Percentiles rank a stretch among this genome's conserved stretches.
These are phyloP conservation scores for Torymus auratus DNA, from an alignment of 2,888 invertebrate species.

Conservation along the genomic window DNA sequence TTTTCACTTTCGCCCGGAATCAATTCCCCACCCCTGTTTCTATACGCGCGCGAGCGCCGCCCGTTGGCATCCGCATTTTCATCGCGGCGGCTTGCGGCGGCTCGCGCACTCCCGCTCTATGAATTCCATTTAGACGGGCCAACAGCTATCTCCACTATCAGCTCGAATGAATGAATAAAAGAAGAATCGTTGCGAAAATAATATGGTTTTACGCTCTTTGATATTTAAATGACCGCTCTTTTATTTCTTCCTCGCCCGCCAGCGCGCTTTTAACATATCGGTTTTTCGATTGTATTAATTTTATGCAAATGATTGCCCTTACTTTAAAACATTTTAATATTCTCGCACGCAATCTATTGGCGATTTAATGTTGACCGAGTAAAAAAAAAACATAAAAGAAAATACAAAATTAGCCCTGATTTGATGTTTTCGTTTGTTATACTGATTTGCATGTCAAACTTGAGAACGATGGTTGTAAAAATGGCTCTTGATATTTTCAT, in stretches of 20 bases:
- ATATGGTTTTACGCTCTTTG: conserved; percentile 29
- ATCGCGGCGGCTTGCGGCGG: conserved; percentile 13
- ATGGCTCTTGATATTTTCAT: too few species aligned
- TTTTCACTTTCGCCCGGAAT: conserved; percentile 57
- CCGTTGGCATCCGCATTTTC: conserved; percentile 51
- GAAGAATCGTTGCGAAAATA: conserved; percentile 46
- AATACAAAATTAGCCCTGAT: too few species aligned
- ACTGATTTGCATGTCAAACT: too few species aligned
- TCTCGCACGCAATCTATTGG: neutral
- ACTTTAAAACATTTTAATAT: too few species aligned
- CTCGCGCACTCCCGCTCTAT: conserved; percentile 39
- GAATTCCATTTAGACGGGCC: conserved; percentile 54
- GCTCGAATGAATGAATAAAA: conserved; percentile 55
- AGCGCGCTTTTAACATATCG: neutral
- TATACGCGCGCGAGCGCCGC: conserved; percentile 30
- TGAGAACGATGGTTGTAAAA: too few species aligned
- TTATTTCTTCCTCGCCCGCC: neutral
- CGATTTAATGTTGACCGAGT: neutral
- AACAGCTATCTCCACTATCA: conserved; percentile 47
- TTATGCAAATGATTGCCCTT: too few species aligned
- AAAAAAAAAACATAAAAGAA: too few species aligned
- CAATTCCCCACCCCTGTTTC: conserved; percentile 52
- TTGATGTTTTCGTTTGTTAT: too few species aligned
- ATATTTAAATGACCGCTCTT: conserved; percentile 34
- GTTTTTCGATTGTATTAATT: neutral